These are phyloP conservation scores for Parazoanthus atlanticus DNA, from an alignment of 92 coral and sea anemone species.

Conservation along the genomic window DNA sequence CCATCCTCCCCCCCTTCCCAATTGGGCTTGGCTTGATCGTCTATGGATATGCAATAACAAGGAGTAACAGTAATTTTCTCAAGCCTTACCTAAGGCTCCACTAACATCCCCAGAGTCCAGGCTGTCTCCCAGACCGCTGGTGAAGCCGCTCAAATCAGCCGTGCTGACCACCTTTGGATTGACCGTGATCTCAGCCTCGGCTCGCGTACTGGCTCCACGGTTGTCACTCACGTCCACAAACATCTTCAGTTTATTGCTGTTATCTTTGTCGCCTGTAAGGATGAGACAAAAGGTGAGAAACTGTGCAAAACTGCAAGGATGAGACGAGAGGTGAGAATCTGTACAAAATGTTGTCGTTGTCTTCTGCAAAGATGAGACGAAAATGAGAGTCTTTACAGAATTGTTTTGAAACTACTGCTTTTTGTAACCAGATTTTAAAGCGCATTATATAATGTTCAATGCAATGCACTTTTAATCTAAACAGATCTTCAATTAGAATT, in stretches of 20 bases:
- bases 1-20: not conserved
- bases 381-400: no score
- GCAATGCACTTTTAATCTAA: no score
- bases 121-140: slow-evolving; percentile 19
- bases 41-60: slow-evolving; percentile 40
- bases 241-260: slow-evolving; percentile 55
- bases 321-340: slow-evolving; percentile 22
- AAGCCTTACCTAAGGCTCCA: slow-evolving; percentile 44
- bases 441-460: not conserved
- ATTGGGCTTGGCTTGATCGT: slow-evolving; percentile 10
- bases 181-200: slow-evolving; percentile 55
- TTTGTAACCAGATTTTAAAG: not conserved
- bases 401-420: no score
- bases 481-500: no score
- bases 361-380: slow-evolving; percentile 50
- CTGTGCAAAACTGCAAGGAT: no score
- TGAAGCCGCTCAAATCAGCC: slow-evolving; percentile 38
- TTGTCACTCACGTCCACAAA: slow-evolving; percentile 70
- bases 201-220: slow-evolving; percentile 59
- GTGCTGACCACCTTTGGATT: slow-evolving; percentile 50
- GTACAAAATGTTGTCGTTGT: slow-evolving; percentile 6
- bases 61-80: not conserved
- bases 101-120: slow-evolving; percentile 46
- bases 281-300: no score
- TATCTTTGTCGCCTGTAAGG: slow-evolving; percentile 66